Percentiles rank a stretch among this genome's conserved stretches.
Conservation (phyloP, 2,797 vertebrate genomes). For the Xiphophorus birchmanni region DNA sequence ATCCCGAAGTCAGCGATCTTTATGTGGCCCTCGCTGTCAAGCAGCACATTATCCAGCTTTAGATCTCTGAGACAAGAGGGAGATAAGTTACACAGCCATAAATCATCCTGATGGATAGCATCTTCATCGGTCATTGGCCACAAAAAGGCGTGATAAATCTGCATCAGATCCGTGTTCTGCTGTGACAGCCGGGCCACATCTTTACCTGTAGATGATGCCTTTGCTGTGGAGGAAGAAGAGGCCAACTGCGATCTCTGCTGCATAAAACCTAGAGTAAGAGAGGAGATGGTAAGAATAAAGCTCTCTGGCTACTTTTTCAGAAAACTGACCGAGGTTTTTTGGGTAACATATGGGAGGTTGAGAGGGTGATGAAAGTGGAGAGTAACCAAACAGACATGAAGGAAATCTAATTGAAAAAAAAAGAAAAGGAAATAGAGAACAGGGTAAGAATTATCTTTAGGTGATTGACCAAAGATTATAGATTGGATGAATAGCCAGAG, state of each 20-base stretch:
- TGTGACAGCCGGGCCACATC: conserved; percentile 26
- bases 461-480: conserved; percentile 75
- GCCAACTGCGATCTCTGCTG: conserved; percentile 90
- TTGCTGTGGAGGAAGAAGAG: conserved; percentile 92
- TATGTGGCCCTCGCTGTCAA: conserved; percentile 91
- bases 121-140: conserved; percentile 57
- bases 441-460: conserved; percentile 50
- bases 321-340: conserved; percentile 36
- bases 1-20: conserved; percentile 95
- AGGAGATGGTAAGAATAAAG: background rate
- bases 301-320: conserved; percentile 37
- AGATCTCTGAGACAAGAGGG: conserved; percentile 82
- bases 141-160: conserved; percentile 61
- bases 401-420: conserved; percentile 38
- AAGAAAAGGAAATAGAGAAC: conserved; percentile 49
- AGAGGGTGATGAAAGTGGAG: conserved; percentile 68
- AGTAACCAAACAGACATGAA: conserved; percentile 66
- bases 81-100: conserved; percentile 42
- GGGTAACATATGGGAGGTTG: conserved; percentile 35
- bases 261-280: conserved; percentile 86
- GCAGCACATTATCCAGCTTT: conserved; percentile 92
- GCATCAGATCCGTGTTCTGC: conserved; percentile 33
- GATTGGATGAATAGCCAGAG: conserved; percentile 56
- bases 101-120: conserved; percentile 63
- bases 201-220: conserved; percentile 92